Base-by-base conservation (phyloP, 2,113 vertebrate genomes). In the Brachyistius frenatus region DNA sequence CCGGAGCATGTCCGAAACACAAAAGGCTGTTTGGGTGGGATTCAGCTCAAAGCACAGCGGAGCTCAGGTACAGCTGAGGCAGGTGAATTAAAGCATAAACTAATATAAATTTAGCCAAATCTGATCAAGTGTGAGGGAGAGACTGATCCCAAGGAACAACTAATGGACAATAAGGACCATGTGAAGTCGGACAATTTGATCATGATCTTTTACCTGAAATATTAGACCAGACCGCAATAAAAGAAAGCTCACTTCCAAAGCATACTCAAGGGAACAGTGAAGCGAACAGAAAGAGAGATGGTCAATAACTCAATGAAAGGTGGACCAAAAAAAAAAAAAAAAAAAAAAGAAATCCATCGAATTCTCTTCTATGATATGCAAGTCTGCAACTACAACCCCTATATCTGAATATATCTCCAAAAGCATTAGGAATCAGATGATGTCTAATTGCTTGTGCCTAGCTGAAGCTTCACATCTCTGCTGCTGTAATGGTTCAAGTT, bases 191-290 rank as follows among this genome's bases (percentile, higher is more conserved):
- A 62, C 30, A 33, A 32, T 50, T 6, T 56, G n/a, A 75, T 47
- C 53, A 15, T 16, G 49, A 78, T 47, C 23, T 61, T 23, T 41
- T 49, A 35, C 54, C 23, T 44, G 23, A 68, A 60, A 76, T 15
- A 39, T 5, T 23, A 9, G 14, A 37, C 2, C 50, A 52, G 3
- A 36, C 11, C 31, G 37, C 46, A 70, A n/a, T 4, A 52, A 14
- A 54, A 36, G 4, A 70, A 39, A 7, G n/a, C 14, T 46, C 4
- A 46, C 7, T 54, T 62, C 8, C 35, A 47, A 60, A 53, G 31
- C 13, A 37, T n/a, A 37, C 4, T 54, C 31, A 57, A n/a, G 15
- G 7, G 64, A 66, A 41, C 2, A 2, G 23, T 39, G 37, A 4
- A 66, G 23, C 11, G 49, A 66, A 55, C 14, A 4, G 4, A 46